Evolutionary conservation across 2,113 vertebrate species (phyloP).

Genomic region (Nothocercus nigrocapillus): DNA sequence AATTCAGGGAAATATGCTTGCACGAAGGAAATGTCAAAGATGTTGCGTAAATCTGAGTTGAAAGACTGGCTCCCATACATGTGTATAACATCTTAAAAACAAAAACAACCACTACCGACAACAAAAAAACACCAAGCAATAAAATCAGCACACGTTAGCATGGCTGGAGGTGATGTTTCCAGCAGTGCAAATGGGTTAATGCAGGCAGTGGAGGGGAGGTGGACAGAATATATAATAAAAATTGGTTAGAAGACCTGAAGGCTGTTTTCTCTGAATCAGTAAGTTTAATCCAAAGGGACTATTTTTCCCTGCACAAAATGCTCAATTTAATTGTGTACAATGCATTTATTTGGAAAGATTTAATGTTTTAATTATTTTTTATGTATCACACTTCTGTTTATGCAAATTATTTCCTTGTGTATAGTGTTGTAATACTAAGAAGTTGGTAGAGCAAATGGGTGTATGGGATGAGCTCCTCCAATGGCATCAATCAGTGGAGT

Average conservation of each 20-base stretch:
- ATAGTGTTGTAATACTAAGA: not conserved
- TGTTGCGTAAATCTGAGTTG: slow-evolving; percentile 60
- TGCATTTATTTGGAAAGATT: slow-evolving; percentile 63
- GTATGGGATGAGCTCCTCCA: rapidly evolving
- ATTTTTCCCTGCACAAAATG: slow-evolving; percentile 23
- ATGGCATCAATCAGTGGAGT: rapidly evolving
- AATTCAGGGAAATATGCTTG: slow-evolving; percentile 31
- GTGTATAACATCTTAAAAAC: slow-evolving; percentile 18
- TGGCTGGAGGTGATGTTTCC: not conserved
- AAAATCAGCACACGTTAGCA: slow-evolving; percentile 14
- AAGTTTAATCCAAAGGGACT: not conserved
- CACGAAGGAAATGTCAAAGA: slow-evolving; percentile 36
- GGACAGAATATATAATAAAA: slow-evolving; percentile 32
- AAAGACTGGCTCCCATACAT: not conserved
- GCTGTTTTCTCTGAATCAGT: not conserved
- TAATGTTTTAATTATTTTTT: slow-evolving; percentile 71
- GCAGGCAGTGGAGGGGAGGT: slow-evolving; percentile 1
- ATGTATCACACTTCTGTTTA: slow-evolving; percentile 26
- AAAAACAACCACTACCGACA: not conserved
- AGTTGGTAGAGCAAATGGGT: slow-evolving; percentile 1
- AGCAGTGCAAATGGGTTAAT: slow-evolving; percentile 1
- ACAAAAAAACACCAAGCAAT: too few species aligned
- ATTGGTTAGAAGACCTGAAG: slow-evolving; percentile 1
- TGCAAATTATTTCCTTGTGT: slow-evolving; percentile 38
- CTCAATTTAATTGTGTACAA: slow-evolving; percentile 45